phyloP scores from a whole-genome alignment of 2,113 vertebrate genomes.

The Indicator indicator region DNA sequence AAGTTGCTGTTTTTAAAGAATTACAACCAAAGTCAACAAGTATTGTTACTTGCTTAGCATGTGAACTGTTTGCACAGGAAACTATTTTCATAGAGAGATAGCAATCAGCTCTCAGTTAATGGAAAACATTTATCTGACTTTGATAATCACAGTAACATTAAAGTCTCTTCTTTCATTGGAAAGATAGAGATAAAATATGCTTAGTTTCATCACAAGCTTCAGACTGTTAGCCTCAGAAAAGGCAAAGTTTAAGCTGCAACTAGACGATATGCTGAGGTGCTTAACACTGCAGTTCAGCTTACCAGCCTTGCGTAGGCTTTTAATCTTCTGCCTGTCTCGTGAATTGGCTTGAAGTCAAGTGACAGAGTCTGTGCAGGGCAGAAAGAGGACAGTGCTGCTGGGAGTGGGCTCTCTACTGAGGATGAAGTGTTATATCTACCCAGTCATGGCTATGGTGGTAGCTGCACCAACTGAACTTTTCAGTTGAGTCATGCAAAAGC shows the following conservation, averaged over 20 bases:
- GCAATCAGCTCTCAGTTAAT: background rate
- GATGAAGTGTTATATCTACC: background rate
- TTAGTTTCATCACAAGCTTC: background rate
- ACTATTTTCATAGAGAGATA: background rate
- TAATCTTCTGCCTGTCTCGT: background rate
- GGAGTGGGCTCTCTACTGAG: background rate
- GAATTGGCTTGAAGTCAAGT: background rate
- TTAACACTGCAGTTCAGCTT: background rate
- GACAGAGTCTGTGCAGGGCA: background rate
- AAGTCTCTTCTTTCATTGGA: background rate
- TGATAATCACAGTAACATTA: background rate
- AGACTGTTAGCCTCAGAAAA: background rate
- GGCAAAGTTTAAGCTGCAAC: background rate
- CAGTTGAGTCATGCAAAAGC: rapidly evolving
- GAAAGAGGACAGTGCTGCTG: rapidly evolving
- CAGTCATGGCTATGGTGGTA: background rate
- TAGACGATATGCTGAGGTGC: background rate
- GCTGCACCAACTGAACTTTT: background rate
- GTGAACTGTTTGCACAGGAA: background rate
- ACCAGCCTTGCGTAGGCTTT: background rate
- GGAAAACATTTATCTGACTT: background rate
- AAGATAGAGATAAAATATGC: background rate
- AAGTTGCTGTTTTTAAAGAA: background rate
- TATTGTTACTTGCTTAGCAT: background rate
- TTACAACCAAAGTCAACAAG: background rate